These are phyloP conservation scores for Lutraria lutraria DNA, from an alignment of 2,888 invertebrate genomes.

Conservation along the genomic window DNA sequence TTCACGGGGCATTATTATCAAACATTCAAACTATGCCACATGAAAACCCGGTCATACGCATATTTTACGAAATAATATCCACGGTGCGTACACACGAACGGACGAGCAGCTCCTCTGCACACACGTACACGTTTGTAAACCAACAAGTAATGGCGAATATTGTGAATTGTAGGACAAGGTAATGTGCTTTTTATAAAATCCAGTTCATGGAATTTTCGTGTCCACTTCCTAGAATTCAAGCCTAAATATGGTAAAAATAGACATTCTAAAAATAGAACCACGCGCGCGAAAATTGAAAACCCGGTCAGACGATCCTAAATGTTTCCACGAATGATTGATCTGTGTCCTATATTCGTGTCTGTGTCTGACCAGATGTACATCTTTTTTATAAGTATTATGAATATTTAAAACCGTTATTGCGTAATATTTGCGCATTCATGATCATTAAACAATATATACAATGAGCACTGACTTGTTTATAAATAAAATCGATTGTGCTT, in stretches of 20 bases:
- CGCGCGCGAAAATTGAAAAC: constrained; percentile 14
- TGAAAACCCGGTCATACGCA: constrained; percentile 56
- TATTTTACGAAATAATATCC: constrained; percentile 5
- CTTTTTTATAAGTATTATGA: too few species aligned
- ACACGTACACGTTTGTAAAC: neutral
- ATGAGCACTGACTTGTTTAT: too few species aligned
- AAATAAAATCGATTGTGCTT: too few species aligned
- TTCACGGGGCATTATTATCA: constrained; percentile 68
- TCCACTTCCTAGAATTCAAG: constrained; percentile 51
- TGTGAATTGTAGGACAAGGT: neutral
- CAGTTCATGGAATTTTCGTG: constrained; percentile 54
- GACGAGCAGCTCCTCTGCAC: neutral
- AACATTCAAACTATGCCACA: constrained; percentile 55
- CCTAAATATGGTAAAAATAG: constrained; percentile 58
- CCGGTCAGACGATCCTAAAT: neutral
- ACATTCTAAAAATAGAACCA: constrained; percentile 41
- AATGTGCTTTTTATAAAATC: constrained; percentile 14
- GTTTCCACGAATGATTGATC: too few species aligned
- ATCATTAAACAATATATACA: too few species aligned
- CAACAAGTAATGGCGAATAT: neutral
- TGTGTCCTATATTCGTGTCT: neutral
- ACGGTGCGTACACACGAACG: constrained; percentile 15
- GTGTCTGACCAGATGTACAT: too few species aligned
- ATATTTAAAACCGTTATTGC: too few species aligned
- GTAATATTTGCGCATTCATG: too few species aligned